These are phyloP conservation scores for Bufo gargarizans DNA, from an alignment of 2,113 vertebrate species.

Conservation along the genomic window DNA sequence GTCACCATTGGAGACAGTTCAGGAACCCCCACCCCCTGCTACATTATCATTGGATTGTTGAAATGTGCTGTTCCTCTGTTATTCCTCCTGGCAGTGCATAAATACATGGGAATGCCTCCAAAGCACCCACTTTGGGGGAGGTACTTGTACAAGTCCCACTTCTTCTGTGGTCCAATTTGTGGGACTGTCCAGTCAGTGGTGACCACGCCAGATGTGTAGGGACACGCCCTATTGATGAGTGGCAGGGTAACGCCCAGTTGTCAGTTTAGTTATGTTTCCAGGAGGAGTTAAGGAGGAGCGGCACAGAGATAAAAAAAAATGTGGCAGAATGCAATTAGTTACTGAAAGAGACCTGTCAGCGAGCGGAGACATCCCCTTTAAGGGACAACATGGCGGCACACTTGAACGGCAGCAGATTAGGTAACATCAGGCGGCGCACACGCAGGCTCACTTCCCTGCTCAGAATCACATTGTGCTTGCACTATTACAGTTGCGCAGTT, in stretches of 20 bases:
- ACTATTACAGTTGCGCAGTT: not conserved
- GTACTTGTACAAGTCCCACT: no score
- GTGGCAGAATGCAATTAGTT: not conserved
- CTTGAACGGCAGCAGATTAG: not conserved
- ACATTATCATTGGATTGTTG: not conserved
- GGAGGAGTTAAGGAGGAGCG: not conserved
- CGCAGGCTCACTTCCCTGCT: no score
- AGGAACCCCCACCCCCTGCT: no score
- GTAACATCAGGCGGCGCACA: not conserved
- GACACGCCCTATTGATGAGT: no score
- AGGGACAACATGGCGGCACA: not conserved
- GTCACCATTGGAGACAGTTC: not conserved
- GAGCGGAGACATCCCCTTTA: not conserved
- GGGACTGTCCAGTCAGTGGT: no score
- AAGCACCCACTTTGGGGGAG: no score
- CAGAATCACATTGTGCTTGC: no score
- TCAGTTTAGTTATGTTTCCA: not conserved
- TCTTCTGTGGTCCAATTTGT: no score
- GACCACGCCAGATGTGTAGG: no score
- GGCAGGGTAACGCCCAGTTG: no score
- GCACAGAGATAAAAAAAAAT: not conserved
- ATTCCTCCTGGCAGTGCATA: not conserved
- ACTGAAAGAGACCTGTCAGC: not conserved
- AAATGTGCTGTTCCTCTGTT: not conserved
- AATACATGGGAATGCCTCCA: not conserved